Conservation (phyloP, 2,888 invertebrate genomes). For the Tinea trinotella region DNA sequence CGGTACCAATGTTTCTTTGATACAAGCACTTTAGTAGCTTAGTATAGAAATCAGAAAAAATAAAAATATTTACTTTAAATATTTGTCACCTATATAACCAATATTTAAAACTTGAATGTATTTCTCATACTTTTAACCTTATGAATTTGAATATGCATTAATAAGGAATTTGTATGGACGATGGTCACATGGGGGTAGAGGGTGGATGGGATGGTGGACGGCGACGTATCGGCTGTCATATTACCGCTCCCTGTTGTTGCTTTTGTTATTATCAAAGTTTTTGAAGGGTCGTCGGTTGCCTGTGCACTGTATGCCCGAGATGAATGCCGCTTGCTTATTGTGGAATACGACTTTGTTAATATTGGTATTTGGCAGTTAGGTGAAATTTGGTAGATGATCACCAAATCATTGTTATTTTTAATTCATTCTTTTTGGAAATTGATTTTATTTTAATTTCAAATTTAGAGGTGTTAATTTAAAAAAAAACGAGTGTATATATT, state of each 20-base stretch:
- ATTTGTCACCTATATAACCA: no score
- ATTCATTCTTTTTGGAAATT: no score
- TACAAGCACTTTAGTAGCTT: no score
- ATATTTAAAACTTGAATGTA: neutral
- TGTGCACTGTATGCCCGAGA: constrained; percentile 17
- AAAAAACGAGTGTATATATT: no score
- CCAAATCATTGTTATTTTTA: no score
- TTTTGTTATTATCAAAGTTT: constrained; percentile 68
- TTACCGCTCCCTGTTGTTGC: constrained; percentile 39
- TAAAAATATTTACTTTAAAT: no score
- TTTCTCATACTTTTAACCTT: neutral
- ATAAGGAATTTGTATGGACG: neutral
- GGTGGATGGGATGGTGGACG: constrained; percentile 32
- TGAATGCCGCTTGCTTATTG: constrained; percentile 13
- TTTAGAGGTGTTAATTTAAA: no score
- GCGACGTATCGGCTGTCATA: constrained; percentile 73
- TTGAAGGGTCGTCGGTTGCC: constrained; percentile 60
- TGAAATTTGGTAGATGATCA: no score
- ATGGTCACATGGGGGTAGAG: neutral
- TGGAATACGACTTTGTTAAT: constrained; percentile 17
- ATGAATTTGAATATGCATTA: neutral
- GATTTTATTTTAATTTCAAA: no score
- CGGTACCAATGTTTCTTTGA: no score
- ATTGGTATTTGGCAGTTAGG: no score
- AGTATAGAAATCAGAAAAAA: no score